These are phyloP conservation scores for Heliconius erato DNA, from an alignment of 2,888 invertebrate genomes.

Conservation along the genomic window DNA sequence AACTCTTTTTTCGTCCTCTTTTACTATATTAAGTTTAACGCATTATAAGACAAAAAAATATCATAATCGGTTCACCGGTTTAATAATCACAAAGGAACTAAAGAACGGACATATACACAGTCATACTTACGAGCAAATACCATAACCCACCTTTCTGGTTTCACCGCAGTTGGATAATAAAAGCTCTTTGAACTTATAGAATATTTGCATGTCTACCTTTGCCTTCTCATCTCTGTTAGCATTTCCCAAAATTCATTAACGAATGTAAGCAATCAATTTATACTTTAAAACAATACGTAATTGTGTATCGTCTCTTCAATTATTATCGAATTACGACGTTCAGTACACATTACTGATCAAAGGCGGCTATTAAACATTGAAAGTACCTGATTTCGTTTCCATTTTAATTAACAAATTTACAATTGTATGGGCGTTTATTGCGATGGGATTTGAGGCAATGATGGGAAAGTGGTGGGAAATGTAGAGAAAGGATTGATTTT, in stretches of 20 bases:
- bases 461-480: not conserved
- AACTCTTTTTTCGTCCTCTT: too few species aligned
- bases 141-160: too few species aligned
- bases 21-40: too few species aligned
- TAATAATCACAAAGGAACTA: too few species aligned
- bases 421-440: conserved; percentile 23
- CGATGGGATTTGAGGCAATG: not conserved
- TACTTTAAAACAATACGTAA: conserved; percentile 32
- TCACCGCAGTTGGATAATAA: too few species aligned
- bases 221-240: not conserved
- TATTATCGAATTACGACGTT: conserved; percentile 45
- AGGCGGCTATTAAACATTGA: conserved; percentile 53
- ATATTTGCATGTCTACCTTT: not conserved
- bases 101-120: too few species aligned
- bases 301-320: conserved; percentile 40
- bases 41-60: too few species aligned
- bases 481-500: not conserved
- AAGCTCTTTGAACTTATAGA: too few species aligned
- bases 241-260: conserved; percentile 4
- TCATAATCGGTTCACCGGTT: too few species aligned
- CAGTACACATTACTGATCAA: conserved; percentile 49
- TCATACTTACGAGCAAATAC: too few species aligned
- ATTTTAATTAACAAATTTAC: conserved; percentile 51
- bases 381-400: conserved; percentile 39
- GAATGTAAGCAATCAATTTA: conserved; percentile 31